Base-by-base conservation (phyloP, 2,888 invertebrate species). In the Incurvaria masculella region DNA sequence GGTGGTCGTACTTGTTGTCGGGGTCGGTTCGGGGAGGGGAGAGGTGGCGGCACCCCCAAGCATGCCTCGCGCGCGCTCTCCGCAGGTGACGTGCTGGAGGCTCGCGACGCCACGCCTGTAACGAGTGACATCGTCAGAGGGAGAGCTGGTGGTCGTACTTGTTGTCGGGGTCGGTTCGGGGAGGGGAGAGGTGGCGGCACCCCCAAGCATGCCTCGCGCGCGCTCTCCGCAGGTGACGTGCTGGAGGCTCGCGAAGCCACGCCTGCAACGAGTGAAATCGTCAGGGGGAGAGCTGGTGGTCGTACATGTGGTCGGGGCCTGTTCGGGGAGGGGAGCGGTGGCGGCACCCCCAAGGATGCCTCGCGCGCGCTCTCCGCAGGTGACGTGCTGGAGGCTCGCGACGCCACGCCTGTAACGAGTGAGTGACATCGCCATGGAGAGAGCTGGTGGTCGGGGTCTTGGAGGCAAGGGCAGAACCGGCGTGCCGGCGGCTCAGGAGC, bases 261-360 rank as follows among this genome's bases (percentile, higher is more conserved):
- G 53, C 68, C 66, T 33, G 33, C 33, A 33, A 33, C 33, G n/a
- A n/a, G n/a, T n/a, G n/a, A n/a, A n/a, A n/a, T n/a, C n/a, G n/a
- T n/a, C n/a, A n/a, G n/a, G n/a, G n/a, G n/a, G n/a, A n/a, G n/a
- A n/a, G n/a, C n/a, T n/a, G n/a, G n/a, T n/a, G n/a, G n/a, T n/a
- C n/a, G n/a, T n/a, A n/a, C n/a, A n/a, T n/a, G n/a, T n/a, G n/a
- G n/a, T n/a, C n/a, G n/a, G n/a, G n/a, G n/a, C n/a, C n/a, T n/a
- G n/a, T n/a, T n/a, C n/a, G n/a, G 65, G 48, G 64, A 65, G 69
- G 60, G 73, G 52, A 76, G 63, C 49, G 65, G 51, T 45, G n/a
- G n/a, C n/a, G 75, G 66, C 58, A 80, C 72, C 62, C 80, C 69
- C 61, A 80, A 69, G 69, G 81, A 65, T 48, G 65, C 64, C 54